Conservation (phyloP, 2,113 vertebrate species). For the Notarius lentiginosus region DNA sequence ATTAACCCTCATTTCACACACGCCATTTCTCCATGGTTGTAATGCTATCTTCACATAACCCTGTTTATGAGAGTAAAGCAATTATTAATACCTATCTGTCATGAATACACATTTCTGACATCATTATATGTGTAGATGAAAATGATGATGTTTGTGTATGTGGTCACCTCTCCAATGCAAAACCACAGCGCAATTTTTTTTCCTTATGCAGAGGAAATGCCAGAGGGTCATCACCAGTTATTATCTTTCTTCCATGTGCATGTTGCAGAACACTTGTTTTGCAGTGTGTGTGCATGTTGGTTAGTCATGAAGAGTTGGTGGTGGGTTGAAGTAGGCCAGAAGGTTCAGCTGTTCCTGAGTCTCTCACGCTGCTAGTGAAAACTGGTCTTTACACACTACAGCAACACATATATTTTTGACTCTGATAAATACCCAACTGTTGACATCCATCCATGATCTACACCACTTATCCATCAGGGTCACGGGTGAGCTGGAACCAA, state of each 20-base stretch:
- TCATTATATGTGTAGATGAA: neutral
- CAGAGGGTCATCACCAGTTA: constrained; percentile 4
- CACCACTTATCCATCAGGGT: no score
- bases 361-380: neutral
- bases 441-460: neutral
- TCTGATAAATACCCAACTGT: neutral
- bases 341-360: constrained; percentile 3
- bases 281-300: neutral
- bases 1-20: neutral
- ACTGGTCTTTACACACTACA: constrained; percentile 5
- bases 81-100: neutral
- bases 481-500: no score
- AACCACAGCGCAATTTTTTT: neutral
- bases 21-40: neutral
- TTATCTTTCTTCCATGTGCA: constrained; percentile 3
- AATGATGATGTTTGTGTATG: neutral
- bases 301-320: neutral
- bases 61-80: neutral
- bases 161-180: neutral
- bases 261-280: neutral
- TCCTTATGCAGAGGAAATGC: neutral
- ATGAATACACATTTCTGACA: neutral
- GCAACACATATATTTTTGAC: neutral
- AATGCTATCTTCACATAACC: neutral
- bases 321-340: constrained; percentile 8